These are phyloP conservation scores for Patella ulyssiponensis DNA, from an alignment of 2,888 invertebrate species.

Conservation along the genomic window DNA sequence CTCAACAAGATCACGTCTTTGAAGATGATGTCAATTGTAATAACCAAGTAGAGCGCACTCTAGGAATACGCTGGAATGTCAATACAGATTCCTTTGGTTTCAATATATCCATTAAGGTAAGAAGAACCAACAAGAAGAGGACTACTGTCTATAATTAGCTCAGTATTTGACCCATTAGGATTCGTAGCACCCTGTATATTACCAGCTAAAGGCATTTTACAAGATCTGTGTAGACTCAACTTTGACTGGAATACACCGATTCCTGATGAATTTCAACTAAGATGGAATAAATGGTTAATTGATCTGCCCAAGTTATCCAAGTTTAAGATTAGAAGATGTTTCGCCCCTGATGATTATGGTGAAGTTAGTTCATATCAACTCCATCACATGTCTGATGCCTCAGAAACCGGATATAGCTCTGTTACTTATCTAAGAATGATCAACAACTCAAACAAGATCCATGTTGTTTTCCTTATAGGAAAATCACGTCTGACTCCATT, in stretches of 20 bases:
- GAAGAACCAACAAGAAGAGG: conserved; percentile 16
- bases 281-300: background rate
- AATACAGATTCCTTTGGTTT: conserved; percentile 18
- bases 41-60: conserved; percentile 11
- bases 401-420: conserved; percentile 14
- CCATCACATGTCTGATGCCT: conserved; percentile 26
- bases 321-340: conserved; percentile 11
- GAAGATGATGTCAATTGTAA: background rate
- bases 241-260: conserved; percentile 18
- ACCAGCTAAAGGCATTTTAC: conserved; percentile 21
- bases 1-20: background rate
- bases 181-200: conserved; percentile 20
- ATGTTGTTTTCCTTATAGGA: conserved; percentile 19
- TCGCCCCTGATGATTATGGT: background rate
- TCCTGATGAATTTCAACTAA: background rate
- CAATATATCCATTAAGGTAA: conserved; percentile 8
- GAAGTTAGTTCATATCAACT: background rate
- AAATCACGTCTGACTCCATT: conserved; percentile 20
- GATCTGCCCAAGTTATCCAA: too few relatives aligned
- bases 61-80: conserved; percentile 22
- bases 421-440: conserved; percentile 23
- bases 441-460: too few relatives aligned
- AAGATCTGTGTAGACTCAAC: conserved; percentile 10
- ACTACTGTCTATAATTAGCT: conserved; percentile 10
- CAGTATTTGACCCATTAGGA: conserved; percentile 25